Evolutionary conservation across 1,140 invertebrate genomes (phyloP), one percentile per base, ranked within the genome.

Genomic region (Musca vetustissima): DNA sequence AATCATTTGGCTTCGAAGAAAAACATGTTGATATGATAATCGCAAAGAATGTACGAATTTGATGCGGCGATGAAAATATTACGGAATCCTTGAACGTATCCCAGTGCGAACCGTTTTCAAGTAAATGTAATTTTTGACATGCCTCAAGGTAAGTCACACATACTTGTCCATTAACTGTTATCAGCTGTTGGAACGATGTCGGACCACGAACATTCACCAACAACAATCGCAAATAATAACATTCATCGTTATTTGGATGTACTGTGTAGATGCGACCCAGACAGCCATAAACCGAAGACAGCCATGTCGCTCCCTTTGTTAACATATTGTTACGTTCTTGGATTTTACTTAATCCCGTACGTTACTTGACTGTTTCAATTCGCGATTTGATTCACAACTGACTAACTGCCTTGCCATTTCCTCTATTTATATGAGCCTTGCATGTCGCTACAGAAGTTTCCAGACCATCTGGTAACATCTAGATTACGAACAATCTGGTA

Each of bases 261-360:
- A 36, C 80, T n/a, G n/a, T n/a, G n/a, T n/a, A n/a, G n/a, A n/a
- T n/a, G n/a, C n/a, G n/a, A n/a, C n/a, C n/a, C n/a, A n/a, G n/a
- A n/a, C n/a, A n/a, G n/a, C n/a, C n/a, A n/a, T 83, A 75, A 83
- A 83, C 59, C 78, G 84, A 66, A 84, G 17, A 69, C 61, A 4
- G 59, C 49, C 49, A 69, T 69, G 65, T 69, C 49, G 21, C 22
- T 74, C 4, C 81, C 83, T 77, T 85, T 83, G 64, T 82, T 77
- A 15, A 85, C 73, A 75, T 83, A 84, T 74, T n/a, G n/a, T 84
- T 85, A 61, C 78, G 84, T 84, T 85, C 6, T 84, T 80, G 0
- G 76, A 72, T 50, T 74, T 74, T 1, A 84, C 76, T 0, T 80
- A 78, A 70, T n/a, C n/a, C n/a, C n/a, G n/a, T n/a, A n/a, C n/a